Conservation (phyloP, 1,140 invertebrate genomes). For the Solen grandis region DNA sequence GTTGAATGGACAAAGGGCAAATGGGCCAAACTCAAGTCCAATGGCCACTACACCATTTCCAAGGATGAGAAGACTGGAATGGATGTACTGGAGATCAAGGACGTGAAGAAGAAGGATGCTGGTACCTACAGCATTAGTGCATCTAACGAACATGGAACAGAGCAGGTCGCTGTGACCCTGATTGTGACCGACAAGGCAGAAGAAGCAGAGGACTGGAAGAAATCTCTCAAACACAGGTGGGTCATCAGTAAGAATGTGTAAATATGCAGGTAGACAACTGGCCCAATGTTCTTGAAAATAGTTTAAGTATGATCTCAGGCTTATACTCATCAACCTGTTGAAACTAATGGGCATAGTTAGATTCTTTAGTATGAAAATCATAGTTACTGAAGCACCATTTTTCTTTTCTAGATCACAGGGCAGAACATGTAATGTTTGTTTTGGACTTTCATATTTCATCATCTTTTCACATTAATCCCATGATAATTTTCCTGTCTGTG, state of each 20-base stretch:
- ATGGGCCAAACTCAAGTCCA: slow-evolving; percentile 77
- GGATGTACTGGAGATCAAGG: slow-evolving; percentile 77
- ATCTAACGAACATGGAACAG: slow-evolving; percentile 78
- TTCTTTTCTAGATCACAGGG: no score
- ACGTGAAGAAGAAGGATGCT: slow-evolving; percentile 77
- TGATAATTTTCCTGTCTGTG: no score
- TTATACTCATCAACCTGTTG: no score
- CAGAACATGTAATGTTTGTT: no score
- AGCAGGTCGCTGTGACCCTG: slow-evolving; percentile 77
- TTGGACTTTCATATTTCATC: no score
- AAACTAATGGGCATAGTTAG: no score
- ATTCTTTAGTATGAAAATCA: no score
- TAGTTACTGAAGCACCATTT: no score
- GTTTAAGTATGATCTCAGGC: no score
- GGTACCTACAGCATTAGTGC: slow-evolving; percentile 80
- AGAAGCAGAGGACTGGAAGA: slow-evolving; percentile 79
- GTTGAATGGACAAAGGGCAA: slow-evolving; percentile 80
- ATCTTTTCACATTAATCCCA: no score
- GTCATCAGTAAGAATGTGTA: slow-evolving; percentile 8
- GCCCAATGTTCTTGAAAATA: background rate
- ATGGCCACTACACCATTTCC: slow-evolving; percentile 71
- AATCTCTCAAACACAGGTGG: slow-evolving; percentile 78
- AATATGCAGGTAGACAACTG: background rate
- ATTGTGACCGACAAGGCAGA: slow-evolving; percentile 79
- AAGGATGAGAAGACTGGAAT: slow-evolving; percentile 76